phyloP scores from a whole-genome alignment of 2,113 vertebrate species.

The Pomatostomus ruficeps region DNA sequence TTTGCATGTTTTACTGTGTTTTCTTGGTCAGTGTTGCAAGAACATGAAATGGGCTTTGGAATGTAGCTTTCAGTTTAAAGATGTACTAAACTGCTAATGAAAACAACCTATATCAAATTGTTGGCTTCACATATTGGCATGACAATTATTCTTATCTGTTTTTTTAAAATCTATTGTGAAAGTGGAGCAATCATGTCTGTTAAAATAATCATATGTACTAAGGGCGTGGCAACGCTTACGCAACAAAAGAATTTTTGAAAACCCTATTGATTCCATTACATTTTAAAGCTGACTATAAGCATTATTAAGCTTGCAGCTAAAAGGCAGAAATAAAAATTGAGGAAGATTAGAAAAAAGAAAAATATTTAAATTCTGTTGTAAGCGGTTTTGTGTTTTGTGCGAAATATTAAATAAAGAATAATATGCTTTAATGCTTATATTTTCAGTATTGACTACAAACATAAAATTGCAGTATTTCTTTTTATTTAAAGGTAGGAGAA shows the following conservation, averaged over 20 bases:
- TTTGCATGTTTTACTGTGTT: slow-evolving; percentile 79
- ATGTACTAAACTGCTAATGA: slow-evolving; percentile 30
- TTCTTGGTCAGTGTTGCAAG: slow-evolving; percentile 54
- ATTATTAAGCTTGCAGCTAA: slow-evolving; percentile 59
- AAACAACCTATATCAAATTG: slow-evolving; percentile 13
- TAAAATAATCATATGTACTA: slow-evolving; percentile 67
- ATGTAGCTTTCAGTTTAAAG: slow-evolving; percentile 46
- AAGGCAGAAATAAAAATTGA: slow-evolving; percentile 51
- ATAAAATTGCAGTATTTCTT: slow-evolving; percentile 36
- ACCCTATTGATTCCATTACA: slow-evolving; percentile 62
- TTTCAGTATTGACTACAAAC: slow-evolving; percentile 32
- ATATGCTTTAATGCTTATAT: slow-evolving; percentile 34
- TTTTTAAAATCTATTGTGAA: slow-evolving; percentile 20
- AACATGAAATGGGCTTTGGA: slow-evolving; percentile 53
- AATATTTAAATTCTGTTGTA: slow-evolving; percentile 67
- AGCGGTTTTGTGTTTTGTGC: slow-evolving; percentile 64
- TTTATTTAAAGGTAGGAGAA: slow-evolving; percentile 35
- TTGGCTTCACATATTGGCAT: slow-evolving; percentile 31
- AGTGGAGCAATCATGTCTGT: slow-evolving; percentile 52
- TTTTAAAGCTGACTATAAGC: slow-evolving; percentile 48
- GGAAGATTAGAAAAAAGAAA: slow-evolving; percentile 66
- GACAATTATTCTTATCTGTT: background rate
- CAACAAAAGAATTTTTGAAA: slow-evolving; percentile 78
- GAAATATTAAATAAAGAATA: slow-evolving; percentile 60
- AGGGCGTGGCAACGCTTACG: slow-evolving; percentile 77